Conservation (phyloP, 2,888 invertebrate genomes). For the Caenorhabditis panamensis region DNA sequence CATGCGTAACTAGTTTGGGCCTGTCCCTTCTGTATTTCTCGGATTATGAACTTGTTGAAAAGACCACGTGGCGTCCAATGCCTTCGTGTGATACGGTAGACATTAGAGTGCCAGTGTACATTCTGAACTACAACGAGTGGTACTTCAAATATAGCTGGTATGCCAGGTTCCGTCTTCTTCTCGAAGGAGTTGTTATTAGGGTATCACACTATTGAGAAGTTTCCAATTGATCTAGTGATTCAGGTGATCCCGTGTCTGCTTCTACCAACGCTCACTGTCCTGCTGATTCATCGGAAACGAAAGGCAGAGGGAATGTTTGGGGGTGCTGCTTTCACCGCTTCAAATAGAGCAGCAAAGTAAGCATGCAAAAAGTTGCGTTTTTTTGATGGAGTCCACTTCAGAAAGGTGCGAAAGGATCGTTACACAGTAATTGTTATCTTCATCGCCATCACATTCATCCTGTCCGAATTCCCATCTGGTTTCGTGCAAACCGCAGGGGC, state of each 20-base stretch:
- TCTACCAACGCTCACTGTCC: slow-evolving; percentile 14
- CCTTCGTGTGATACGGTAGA: too few species aligned
- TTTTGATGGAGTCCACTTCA: background rate
- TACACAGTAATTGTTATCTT: slow-evolving; percentile 18
- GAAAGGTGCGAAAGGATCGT: slow-evolving; percentile 7
- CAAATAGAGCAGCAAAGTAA: background rate
- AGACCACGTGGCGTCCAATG: slow-evolving; percentile 8
- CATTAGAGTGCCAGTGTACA: too few species aligned
- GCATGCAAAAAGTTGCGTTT: background rate
- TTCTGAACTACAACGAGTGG: too few species aligned
- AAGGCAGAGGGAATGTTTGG: too few species aligned
- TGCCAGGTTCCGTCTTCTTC: too few species aligned
- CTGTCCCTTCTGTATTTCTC: slow-evolving; percentile 9
- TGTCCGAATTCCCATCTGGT: slow-evolving; percentile 37
- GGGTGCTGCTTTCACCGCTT: background rate
- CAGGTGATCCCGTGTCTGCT: slow-evolving; percentile 26
- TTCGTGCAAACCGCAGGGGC: slow-evolving; percentile 13
- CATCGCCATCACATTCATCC: slow-evolving; percentile 17
- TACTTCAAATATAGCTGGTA: too few species aligned
- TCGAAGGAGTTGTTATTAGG: too few species aligned
- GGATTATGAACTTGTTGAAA: slow-evolving; percentile 1
- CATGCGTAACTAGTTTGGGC: background rate
- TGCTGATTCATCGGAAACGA: too few species aligned
- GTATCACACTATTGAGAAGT: too few species aligned
- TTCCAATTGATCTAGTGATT: background rate